These are phyloP conservation scores for Ruditapes philippinarum DNA, from an alignment of 1,140 invertebrate species.

Conservation along the genomic window DNA sequence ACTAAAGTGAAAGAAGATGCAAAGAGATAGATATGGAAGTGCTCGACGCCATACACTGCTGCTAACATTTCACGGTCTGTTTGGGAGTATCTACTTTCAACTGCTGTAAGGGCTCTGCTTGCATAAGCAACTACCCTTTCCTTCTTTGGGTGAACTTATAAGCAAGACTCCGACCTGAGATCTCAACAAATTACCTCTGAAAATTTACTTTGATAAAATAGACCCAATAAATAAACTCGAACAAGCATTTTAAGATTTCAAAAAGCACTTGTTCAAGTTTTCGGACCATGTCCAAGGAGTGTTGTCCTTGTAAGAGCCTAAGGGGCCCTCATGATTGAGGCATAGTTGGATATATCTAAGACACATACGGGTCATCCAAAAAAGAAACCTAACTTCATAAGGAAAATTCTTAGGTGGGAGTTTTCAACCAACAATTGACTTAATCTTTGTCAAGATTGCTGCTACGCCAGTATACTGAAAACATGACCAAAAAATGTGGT, in stretches of 20 bases:
- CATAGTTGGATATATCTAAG: slow-evolving; percentile 41
- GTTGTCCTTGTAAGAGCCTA: slow-evolving; percentile 17
- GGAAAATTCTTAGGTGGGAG: background rate
- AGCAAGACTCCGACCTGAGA: slow-evolving; percentile 66
- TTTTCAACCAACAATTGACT: background rate
- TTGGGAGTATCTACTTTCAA: slow-evolving; percentile 81
- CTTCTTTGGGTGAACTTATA: slow-evolving; percentile 68
- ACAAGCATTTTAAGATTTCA: slow-evolving; percentile 3
- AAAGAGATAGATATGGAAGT: slow-evolving; percentile 86
- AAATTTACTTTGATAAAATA: slow-evolving; percentile 32
- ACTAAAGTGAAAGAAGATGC: slow-evolving; percentile 83
- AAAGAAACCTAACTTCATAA: slow-evolving; percentile 45
- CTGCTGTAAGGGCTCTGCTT: background rate
- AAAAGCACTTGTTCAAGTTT: background rate
- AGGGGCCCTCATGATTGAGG: slow-evolving; percentile 38
- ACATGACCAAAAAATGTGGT: slow-evolving; percentile 58
- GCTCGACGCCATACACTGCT: slow-evolving; percentile 85
- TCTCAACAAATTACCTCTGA: slow-evolving; percentile 47
- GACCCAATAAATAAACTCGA: slow-evolving; percentile 29
- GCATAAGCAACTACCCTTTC: slow-evolving; percentile 18
- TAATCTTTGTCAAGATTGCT: slow-evolving; percentile 28
- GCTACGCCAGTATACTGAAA: slow-evolving; percentile 29
- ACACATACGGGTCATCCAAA: slow-evolving; percentile 59
- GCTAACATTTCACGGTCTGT: slow-evolving; percentile 86
- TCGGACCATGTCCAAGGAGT: background rate